Conservation (phyloP, 2,113 vertebrate genomes). For the Plectropomus leopardus region DNA sequence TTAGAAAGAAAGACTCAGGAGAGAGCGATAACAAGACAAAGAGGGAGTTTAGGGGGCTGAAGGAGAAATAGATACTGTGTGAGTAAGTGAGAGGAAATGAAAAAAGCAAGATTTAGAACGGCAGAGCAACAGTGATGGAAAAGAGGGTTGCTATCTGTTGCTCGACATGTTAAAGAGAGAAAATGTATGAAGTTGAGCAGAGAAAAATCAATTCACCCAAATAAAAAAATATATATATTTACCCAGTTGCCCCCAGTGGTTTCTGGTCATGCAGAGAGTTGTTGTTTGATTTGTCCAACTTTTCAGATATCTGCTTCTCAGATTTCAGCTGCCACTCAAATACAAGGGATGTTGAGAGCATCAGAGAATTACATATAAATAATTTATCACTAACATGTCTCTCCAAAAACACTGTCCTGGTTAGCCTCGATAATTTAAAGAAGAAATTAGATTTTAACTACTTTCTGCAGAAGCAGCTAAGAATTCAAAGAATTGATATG, state of each 20-base stretch:
- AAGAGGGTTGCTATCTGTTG: neutral
- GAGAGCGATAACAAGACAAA: constrained; percentile 39
- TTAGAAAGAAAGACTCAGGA: constrained; percentile 35
- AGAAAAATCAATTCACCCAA: neutral
- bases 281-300: neutral
- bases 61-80: constrained; percentile 28
- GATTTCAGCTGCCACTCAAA: neutral
- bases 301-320: neutral
- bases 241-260: neutral
- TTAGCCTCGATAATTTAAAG: neutral
- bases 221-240: neutral
- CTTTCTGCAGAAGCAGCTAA: neutral
- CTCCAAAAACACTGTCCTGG: neutral
- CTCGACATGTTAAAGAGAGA: no score
- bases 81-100: constrained; percentile 33
- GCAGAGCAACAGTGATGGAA: neutral
- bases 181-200: neutral
- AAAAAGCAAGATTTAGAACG: constrained; percentile 6
- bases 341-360: neutral
- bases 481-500: no score
- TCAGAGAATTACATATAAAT: neutral
- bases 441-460: neutral
- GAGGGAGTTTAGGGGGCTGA: constrained; percentile 8
- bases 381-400: neutral
- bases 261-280: neutral